Evolutionary conservation across 2,113 vertebrate species (phyloP), one percentile per base, ranked within the genome.

Genomic region (Phasianus colchicus): DNA sequence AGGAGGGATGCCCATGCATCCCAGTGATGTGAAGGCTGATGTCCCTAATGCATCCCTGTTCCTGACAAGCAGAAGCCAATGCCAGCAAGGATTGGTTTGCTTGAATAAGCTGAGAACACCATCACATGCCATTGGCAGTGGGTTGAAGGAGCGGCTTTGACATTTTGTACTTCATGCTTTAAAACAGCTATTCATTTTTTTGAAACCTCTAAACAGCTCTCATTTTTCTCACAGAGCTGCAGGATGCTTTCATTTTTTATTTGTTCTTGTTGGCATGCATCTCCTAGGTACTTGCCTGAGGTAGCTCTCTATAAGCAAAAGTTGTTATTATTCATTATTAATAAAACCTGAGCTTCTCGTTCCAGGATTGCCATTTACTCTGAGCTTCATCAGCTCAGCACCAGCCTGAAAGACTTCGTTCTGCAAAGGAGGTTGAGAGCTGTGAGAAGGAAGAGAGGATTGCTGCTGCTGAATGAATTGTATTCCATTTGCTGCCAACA

Each of bases 401-500:
- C 27, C 66, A 80, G 27, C 40, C 43, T 54, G 66, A 76, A 75
- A 7, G 54, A 52, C 40, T 82, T 81, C 34, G 29, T 58, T 82
- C 70, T 66, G 45, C 50, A 67, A 60, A 84, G 36, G 15, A 77
- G 38, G 42, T 34, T 2, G 27, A 84, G 63, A 87, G 55, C 69
- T 58, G 65, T 91, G 83, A 72, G 73, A 10, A 10, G 40, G 63
- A 89, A 80, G 66, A 57, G 47, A 43, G 19, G 54, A 71, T 19
- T 67, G 60, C 79, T 54, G 69, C 47, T 86, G 48, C 11, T 67
- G 83, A 94, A 95, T 61, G 64, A 65, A 81, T n/a, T 43, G 20
- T 42, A 34, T 55, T 82, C 81, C 69, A 54, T 78, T 80, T 22
- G 11, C 71, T 95, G 90, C 87, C 94, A 95, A 48, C 67, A 87